phyloP scores from a whole-genome alignment of 2,113 vertebrate species.

The Arizona elegans region DNA sequence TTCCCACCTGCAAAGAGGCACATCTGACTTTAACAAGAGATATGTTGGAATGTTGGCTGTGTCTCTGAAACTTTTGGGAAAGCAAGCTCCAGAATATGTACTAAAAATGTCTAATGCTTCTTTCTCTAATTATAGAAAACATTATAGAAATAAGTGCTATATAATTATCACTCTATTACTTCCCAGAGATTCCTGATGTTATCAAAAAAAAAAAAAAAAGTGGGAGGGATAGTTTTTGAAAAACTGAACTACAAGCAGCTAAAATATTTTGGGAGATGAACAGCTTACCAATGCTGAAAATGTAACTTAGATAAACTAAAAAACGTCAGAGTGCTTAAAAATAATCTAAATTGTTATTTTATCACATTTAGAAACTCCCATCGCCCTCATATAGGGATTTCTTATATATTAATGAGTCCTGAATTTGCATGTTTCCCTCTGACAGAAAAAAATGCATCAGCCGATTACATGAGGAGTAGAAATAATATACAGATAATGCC shows the following conservation, averaged over 20 bases:
- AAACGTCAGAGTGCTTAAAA: conserved; percentile 32
- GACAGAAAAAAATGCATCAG: conserved; percentile 8
- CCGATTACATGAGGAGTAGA: conserved; percentile 1
- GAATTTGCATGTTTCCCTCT: conserved; percentile 24
- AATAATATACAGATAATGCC: conserved; percentile 13
- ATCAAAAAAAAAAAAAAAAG: conserved; percentile 46
- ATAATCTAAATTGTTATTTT: conserved; percentile 21
- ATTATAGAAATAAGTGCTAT: conserved; percentile 30
- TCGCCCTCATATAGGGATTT: neutral
- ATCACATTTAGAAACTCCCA: neutral
- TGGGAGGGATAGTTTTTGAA: conserved; percentile 3
- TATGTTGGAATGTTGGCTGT: neutral
- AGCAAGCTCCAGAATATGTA: neutral
- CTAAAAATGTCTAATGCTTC: neutral
- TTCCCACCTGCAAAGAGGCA: neutral
- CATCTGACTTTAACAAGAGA: neutral
- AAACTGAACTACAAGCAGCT: conserved; percentile 48
- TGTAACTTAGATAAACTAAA: conserved; percentile 55
- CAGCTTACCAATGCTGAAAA: conserved; percentile 43
- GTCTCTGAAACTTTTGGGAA: conserved; percentile 3
- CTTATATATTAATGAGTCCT: conserved; percentile 9
- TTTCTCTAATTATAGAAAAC: conserved; percentile 24
- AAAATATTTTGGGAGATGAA: conserved; percentile 36
- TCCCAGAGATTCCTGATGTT: conserved; percentile 39
- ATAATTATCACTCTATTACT: conserved; percentile 41